Conservation (phyloP, 2,888 invertebrate genomes). For the Slavum lentiscoides region DNA sequence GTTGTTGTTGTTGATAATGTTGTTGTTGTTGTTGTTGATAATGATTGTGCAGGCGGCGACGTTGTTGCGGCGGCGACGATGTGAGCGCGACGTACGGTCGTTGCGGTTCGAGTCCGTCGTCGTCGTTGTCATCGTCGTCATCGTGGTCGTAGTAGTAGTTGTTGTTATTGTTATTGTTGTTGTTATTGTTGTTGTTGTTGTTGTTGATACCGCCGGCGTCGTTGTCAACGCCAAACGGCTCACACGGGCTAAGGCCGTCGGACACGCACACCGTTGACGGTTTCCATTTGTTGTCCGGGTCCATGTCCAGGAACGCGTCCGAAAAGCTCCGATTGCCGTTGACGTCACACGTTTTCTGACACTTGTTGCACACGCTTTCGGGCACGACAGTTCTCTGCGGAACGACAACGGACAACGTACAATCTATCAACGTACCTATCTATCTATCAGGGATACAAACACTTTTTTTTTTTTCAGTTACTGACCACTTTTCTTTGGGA, state of each 20-base stretch:
- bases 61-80: not conserved
- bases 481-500: no score
- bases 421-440: no score
- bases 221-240: conserved; percentile 9
- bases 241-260: conserved; percentile 10
- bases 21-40: not conserved
- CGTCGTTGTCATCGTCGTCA: not conserved
- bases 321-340: conserved; percentile 20
- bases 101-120: conserved; percentile 4
- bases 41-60: not conserved
- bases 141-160: not conserved
- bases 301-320: conserved; percentile 31
- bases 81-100: conserved; percentile 8
- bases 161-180: not conserved
- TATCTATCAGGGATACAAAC: no score
- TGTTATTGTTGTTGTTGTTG: not conserved
- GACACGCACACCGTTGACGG: conserved; percentile 19
- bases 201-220: not conserved
- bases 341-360: conserved; percentile 55
- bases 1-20: not conserved
- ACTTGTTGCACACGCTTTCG: conserved; percentile 66
- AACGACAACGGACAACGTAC: conserved; percentile 61
- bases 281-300: conserved; percentile 29
- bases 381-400: conserved; percentile 79
- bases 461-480: no score